Evolutionary conservation across 2,113 vertebrate species (phyloP), one percentile per base, ranked within the genome.

Genomic region (Triplophysa tibetana): DNA sequence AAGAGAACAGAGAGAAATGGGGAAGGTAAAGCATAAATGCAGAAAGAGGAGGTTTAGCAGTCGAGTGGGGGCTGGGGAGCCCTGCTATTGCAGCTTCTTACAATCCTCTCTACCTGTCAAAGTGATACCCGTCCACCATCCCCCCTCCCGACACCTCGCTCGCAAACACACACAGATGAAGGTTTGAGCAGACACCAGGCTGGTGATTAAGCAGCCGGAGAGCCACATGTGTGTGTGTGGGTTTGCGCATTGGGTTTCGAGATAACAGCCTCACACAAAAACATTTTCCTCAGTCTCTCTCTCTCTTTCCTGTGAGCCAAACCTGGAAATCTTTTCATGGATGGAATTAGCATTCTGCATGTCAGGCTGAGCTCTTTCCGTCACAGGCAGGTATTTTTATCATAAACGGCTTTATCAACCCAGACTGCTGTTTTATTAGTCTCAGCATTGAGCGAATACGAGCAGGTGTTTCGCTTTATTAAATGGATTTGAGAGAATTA

Each of bases 251-350:
- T 14, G 63, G 81, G 70, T 86, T 78, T 58, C 62, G 81, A 84
- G 83, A 87, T 85, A 83, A 62, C 75, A 84, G 87, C 66, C 56
- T 82, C 43, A 60, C 50, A 80, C 72, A 77, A 60, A 74, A 45
- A 50, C 21, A 77, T 48, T 54, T 43, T 81, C 38, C 48, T 84
- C 85, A 50, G 83, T 81, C 80, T 66, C 78, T 24, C 77, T 76
- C 54, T 83, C 52, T 19, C 33, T 38, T 38, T 38, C 43, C 70
- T 73, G 63, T 75, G 79, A 73, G 69, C 24, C 82, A 64, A 78
- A 86, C 60, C 74, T 65, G 67, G 73, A 82, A 80, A 84, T 81
- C 79, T 68, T 82, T 73, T 82, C 75, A 78, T 73, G 43, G 76
- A 74, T 33, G 60, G 67, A 48, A 77, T 82, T 82, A 72, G 80